Evolutionary conservation across 2,888 invertebrate genomes (phyloP).

Genomic region (Alentia gelatinosa): DNA sequence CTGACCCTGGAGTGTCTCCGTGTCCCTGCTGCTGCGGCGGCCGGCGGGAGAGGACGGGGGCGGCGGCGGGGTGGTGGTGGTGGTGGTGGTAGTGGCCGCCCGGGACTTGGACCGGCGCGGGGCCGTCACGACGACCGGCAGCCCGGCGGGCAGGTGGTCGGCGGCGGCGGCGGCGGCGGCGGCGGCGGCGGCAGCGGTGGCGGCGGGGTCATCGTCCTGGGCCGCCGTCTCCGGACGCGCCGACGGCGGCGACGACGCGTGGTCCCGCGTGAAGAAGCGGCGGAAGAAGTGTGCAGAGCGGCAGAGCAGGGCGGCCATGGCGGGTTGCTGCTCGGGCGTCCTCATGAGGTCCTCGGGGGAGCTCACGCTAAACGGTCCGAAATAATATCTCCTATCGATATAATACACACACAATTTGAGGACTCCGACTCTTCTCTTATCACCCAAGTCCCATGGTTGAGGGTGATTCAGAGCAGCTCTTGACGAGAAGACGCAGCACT

Average conservation of each 20-base stretch:
- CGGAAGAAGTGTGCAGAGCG: background rate
- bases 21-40: background rate
- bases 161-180: background rate
- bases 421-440: too few species aligned
- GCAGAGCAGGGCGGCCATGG: slow-evolving; percentile 2
- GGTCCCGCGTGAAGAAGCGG: background rate
- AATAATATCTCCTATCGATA: background rate
- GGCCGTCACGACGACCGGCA: background rate
- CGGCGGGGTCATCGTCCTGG: background rate
- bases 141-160: background rate
- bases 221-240: background rate
- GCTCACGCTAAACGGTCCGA: background rate
- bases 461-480: too few species aligned
- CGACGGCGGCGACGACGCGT: background rate
- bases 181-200: background rate
- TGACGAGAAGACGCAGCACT: background rate
- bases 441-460: too few species aligned
- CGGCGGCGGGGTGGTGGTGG: background rate
- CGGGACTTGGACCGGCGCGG: background rate
- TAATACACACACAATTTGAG: too few species aligned
- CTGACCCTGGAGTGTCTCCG: background rate
- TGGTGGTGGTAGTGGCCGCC: background rate
- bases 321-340: background rate
- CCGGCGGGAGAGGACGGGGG: background rate
- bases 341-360: background rate